phyloP scores from a whole-genome alignment of 2,888 invertebrate species.

The Orthosia gothica region DNA sequence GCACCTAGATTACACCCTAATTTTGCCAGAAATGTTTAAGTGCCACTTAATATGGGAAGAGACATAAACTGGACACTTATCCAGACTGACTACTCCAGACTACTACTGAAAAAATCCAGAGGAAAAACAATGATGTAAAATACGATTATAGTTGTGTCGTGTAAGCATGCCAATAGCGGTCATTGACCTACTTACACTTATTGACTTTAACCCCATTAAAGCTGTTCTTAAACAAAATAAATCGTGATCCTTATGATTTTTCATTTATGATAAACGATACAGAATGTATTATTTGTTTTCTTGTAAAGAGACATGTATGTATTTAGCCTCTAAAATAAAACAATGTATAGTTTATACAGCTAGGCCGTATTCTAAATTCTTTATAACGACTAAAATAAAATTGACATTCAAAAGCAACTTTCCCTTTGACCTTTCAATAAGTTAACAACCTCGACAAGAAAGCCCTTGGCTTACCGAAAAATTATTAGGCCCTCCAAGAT shows the following conservation, averaged over 20 bases:
- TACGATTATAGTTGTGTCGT: not conserved
- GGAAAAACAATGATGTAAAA: too few species aligned
- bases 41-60: too few species aligned
- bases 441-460: conserved; percentile 21
- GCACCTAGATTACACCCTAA: too few species aligned
- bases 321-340: too few species aligned
- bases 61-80: too few species aligned
- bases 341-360: too few species aligned
- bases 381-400: not conserved
- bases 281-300: not conserved
- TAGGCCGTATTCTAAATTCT: not conserved
- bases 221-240: not conserved
- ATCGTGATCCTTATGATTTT: not conserved
- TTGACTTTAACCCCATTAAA: not conserved
- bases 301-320: not conserved
- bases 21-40: too few species aligned
- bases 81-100: too few species aligned
- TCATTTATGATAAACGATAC: not conserved
- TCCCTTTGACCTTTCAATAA: conserved; percentile 31
- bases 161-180: not conserved
- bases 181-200: not conserved
- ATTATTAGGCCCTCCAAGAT: conserved; percentile 33
- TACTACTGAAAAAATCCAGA: too few species aligned
- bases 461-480: conserved; percentile 24
- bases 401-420: not conserved